phyloP scores from a whole-genome alignment of 2,113 vertebrate genomes.

The Eublepharis macularius region DNA sequence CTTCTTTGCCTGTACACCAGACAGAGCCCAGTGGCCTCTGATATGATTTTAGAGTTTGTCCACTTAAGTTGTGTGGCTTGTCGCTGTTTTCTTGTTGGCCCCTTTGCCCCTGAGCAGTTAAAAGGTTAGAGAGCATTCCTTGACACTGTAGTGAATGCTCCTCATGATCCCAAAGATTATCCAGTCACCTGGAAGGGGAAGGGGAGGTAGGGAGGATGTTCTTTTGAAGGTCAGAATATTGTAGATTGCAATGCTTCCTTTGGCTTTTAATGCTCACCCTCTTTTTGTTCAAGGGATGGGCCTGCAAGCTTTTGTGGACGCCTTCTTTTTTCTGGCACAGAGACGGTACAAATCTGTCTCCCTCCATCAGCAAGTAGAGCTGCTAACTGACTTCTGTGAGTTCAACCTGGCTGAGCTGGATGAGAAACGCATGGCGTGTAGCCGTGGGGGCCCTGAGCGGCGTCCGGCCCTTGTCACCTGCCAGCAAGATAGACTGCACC shows the following conservation, averaged over 20 bases:
- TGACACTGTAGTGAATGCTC: neutral
- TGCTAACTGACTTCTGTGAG: conserved; percentile 86
- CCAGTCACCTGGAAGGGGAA: neutral
- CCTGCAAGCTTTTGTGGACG: conserved; percentile 91
- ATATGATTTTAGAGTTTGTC: too few species aligned
- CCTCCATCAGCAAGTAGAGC: conserved; percentile 81
- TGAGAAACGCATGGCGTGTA: conserved; percentile 76
- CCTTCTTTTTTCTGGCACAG: conserved; percentile 89
- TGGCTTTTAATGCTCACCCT: neutral
- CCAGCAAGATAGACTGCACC: conserved; percentile 19
- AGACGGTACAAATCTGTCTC: conserved; percentile 83
- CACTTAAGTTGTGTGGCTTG: neutral
- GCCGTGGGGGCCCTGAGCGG: conserved; percentile 42
- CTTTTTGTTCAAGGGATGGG: conserved; percentile 85
- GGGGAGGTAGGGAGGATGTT: neutral
- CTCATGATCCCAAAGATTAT: neutral
- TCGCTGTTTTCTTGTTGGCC: neutral
- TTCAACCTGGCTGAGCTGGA: conserved; percentile 78
- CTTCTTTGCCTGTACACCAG: neutral
- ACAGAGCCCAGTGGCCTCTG: neutral
- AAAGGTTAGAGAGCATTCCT: neutral
- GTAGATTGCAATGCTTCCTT: accelerated
- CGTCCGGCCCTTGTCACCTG: neutral
- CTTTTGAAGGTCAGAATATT: neutral
- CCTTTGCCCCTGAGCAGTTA: neutral